Evolutionary conservation across 2,888 invertebrate species (phyloP).

Genomic region (Muscina levida): DNA sequence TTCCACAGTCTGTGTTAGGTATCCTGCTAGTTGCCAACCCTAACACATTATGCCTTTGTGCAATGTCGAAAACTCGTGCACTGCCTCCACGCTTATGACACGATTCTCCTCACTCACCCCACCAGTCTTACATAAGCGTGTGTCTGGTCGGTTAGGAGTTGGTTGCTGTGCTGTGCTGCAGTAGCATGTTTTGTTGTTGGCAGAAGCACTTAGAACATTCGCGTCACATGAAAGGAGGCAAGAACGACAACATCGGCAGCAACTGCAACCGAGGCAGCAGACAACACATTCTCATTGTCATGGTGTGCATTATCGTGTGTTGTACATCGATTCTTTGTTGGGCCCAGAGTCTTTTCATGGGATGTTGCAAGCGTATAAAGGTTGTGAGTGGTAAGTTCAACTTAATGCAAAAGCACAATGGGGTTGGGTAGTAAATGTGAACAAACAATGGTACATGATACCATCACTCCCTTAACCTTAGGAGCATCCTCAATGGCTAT

Average conservation of each 20-base stretch:
- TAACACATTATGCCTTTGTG: background rate
- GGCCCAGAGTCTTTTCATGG: constrained; percentile 12
- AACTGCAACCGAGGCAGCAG: too few relatives aligned
- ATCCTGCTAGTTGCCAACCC: constrained; percentile 40
- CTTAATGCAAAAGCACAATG: background rate
- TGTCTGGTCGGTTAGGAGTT: constrained; percentile 54
- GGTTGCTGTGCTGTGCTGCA: constrained; percentile 19
- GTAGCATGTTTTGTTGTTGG: constrained; percentile 49
- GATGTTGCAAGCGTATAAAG: constrained; percentile 7
- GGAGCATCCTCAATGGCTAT: constrained; percentile 23
- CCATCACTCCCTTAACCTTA: constrained; percentile 33
- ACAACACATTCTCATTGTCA: constrained; percentile 23
- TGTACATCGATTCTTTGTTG: constrained; percentile 40
- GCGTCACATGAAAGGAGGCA: constrained; percentile 31
- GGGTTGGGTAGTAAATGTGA: constrained; percentile 39
- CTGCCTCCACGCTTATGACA: constrained; percentile 73
- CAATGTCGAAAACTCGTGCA: constrained; percentile 73
- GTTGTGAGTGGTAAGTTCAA: constrained; percentile 7
- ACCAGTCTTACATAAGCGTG: constrained; percentile 26
- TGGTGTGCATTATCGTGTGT: constrained; percentile 53
- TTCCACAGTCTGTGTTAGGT: too few relatives aligned
- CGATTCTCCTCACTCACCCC: constrained; percentile 36
- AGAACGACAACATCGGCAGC: constrained; percentile 19
- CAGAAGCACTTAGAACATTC: constrained; percentile 21
- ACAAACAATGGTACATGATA: too few relatives aligned